phyloP scores from a whole-genome alignment of 2,797 vertebrate genomes.

The Morus bassanus region DNA sequence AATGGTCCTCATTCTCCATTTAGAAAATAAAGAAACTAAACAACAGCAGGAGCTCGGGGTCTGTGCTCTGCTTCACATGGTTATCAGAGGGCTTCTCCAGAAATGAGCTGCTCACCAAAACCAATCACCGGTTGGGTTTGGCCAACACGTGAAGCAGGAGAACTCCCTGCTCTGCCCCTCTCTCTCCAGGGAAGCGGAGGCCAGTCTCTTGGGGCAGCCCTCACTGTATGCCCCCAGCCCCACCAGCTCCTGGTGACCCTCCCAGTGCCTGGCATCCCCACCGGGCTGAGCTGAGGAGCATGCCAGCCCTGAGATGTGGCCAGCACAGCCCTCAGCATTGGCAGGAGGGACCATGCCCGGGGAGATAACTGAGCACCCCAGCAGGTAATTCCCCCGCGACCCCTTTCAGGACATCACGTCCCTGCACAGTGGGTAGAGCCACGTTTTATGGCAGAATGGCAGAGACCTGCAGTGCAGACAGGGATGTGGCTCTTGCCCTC shows the following conservation, averaged over 20 bases:
- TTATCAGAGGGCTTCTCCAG: background rate
- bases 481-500: background rate
- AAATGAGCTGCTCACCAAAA: background rate
- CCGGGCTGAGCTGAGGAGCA: background rate
- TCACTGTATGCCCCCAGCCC: background rate
- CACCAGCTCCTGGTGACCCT: rapidly evolving
- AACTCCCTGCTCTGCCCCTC: background rate
- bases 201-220: background rate
- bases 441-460: background rate
- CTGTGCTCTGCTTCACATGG: background rate
- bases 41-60: background rate
- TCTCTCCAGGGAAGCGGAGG: background rate
- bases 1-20: background rate
- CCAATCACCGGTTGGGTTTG: background rate
- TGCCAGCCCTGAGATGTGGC: background rate
- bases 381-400: background rate
- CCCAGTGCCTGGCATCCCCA: background rate
- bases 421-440: rapidly evolving
- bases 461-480: background rate
- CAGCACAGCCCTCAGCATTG: background rate
- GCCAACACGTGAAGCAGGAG: background rate
- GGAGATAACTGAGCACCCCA: background rate
- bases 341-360: background rate
- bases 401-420: background rate
- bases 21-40: background rate